phyloP scores from a whole-genome alignment of 2,888 invertebrate species.

The Plutella xylostella region DNA sequence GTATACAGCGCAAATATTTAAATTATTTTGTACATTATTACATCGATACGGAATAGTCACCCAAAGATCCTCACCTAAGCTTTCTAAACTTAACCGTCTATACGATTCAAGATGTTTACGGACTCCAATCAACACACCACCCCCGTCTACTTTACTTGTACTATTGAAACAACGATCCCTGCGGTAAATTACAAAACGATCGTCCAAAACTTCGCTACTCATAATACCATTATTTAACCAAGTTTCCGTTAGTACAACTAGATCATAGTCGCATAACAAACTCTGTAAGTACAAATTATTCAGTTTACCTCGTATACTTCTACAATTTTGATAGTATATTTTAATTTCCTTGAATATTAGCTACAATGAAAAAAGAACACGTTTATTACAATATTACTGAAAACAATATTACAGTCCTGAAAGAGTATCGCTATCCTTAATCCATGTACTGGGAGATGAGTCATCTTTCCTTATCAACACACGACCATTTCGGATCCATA shows the following conservation, averaged over 20 bases:
- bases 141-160: not conserved
- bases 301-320: conserved; percentile 17
- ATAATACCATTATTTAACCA: conserved; percentile 17
- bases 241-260: conserved; percentile 19
- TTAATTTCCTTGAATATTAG: not conserved
- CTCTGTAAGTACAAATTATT: conserved; percentile 14
- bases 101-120: not conserved
- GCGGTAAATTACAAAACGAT: conserved; percentile 17
- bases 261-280: conserved; percentile 11
- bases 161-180: conserved; percentile 12
- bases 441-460: conserved; percentile 5
- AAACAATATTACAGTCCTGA: not conserved
- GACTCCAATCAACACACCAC: not conserved
- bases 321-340: conserved; percentile 15
- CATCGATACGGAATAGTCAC: not conserved
- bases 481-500: conserved; percentile 22
- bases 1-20: not conserved
- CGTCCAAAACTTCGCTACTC: conserved; percentile 17
- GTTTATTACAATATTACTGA: not conserved
- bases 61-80: not conserved
- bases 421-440: conserved; percentile 11
- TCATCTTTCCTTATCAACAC: conserved; percentile 16
- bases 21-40: not conserved
- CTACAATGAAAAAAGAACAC: not conserved
- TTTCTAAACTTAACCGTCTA: not conserved